Conservation (phyloP, 2,113 vertebrate species). For the Galbula dea region DNA sequence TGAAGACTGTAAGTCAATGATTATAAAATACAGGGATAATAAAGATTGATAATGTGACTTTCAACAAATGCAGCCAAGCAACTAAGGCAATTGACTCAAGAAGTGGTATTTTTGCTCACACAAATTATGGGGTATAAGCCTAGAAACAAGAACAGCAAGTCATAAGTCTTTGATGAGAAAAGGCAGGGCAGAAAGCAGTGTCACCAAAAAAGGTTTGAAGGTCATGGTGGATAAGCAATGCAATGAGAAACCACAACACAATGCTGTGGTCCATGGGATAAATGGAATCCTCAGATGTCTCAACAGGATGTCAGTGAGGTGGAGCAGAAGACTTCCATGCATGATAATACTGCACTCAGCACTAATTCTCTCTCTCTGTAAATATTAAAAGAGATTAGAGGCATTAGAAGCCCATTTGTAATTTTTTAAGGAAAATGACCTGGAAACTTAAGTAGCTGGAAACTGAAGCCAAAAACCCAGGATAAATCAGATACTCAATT, state of each 20-base stretch:
- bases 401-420: not conserved
- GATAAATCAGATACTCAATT: not conserved
- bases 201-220: not conserved
- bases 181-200: not conserved
- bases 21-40: not conserved
- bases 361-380: not conserved
- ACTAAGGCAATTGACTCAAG: not conserved
- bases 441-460: not conserved
- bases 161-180: not conserved
- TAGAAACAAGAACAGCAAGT: not conserved
- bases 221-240: not conserved
- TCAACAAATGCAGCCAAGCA: not conserved
- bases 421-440: not conserved
- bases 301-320: not conserved
- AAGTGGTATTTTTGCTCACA: not conserved
- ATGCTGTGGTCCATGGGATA: not conserved
- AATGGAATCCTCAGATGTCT: not conserved
- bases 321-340: not conserved
- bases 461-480: not conserved
- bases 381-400: not conserved
- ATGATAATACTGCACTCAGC: not conserved
- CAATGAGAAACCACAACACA: not conserved
- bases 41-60: not conserved
- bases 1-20: not conserved
- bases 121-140: not conserved